Evolutionary conservation across 1,140 invertebrate genomes (phyloP), one percentile per base, ranked within the genome.

Genomic region (Sipha flava): DNA sequence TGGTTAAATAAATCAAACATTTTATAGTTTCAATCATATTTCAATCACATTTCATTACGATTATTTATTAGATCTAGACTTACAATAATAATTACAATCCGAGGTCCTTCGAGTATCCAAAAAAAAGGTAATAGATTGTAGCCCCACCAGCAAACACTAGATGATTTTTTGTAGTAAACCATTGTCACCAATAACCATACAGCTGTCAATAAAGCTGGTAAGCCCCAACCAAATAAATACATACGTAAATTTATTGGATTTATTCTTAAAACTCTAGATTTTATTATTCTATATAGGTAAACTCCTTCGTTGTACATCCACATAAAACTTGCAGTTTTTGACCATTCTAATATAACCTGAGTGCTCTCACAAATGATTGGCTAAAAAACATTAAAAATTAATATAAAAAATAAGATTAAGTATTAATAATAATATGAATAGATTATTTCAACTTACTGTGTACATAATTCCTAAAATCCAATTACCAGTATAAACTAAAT

Each of bases 271-370:
- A 81, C 79, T 84, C 73, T 81, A 88, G 88, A 89, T 37, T 94
- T 92, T 18, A 93, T 90, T 85, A 94, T 90, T 83, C 94, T 95
- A 84, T 97, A 93, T 23, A 97, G 86, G 84, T 95, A 95, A 21
- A 95, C 86, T 1, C 95, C 95, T 84, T 96, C 95, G 37, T 96
- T 91, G 83, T 96, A 95, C 94, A 96, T 96, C 95, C 95, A 97
- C 90, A 93, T 93, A 83, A 96, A 96, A 89, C 95, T 95, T 0
- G 93, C 93, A 0, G 94, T 94, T 81, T 92, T 90, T 0, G 93
- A 91, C 84, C 96, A 96, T 85, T 96, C 95, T 82, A 96, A 84
- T 1, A 95, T 85, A 0, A 93, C 88, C 84, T 93, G 94, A 66
- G 90, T 90, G 0, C 88, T 87, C 84, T 96, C 93, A 83, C 94